These are phyloP conservation scores for Sinocyclocheilus anshuiensis DNA, from an alignment of 2,113 vertebrate genomes.

Conservation along the genomic window DNA sequence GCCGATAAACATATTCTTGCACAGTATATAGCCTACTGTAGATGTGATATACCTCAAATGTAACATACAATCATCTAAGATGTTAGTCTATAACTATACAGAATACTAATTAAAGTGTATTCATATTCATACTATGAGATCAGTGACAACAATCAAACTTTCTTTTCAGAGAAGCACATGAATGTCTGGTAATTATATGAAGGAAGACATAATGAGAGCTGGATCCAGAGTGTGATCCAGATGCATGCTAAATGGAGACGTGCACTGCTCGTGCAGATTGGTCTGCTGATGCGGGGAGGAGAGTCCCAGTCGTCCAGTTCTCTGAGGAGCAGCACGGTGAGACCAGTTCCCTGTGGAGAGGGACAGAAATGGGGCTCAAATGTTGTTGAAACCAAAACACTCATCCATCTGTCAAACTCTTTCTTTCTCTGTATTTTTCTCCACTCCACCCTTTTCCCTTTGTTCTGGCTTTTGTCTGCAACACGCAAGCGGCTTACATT, in stretches of 20 bases:
- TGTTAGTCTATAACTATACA: not conserved
- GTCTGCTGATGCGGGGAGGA: conserved; percentile 63
- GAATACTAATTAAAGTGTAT: not conserved
- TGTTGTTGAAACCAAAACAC: conserved; percentile 68
- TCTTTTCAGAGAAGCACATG: conserved; percentile 32
- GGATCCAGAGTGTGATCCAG: conserved; percentile 51
- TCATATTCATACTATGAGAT: not conserved
- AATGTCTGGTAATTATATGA: conserved; percentile 49
- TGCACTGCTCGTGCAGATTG: conserved; percentile 68
- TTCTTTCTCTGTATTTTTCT: conserved; percentile 47
- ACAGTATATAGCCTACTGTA: too few species aligned
- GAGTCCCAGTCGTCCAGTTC: conserved; percentile 71
- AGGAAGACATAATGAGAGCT: conserved; percentile 38
- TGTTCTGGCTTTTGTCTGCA: conserved; percentile 35
- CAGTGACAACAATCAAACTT: not conserved
- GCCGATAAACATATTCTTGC: not conserved
- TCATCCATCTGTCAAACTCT: conserved; percentile 68
- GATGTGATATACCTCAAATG: not conserved
- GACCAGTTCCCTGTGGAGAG: conserved; percentile 65
- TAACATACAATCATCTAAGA: not conserved
- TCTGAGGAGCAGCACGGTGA: conserved; percentile 70
- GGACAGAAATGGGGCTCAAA: conserved; percentile 69
- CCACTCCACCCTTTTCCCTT: conserved; percentile 26
- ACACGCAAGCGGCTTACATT: conserved; percentile 11
- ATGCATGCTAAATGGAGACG: conserved; percentile 65